Conservation (phyloP, 2,888 invertebrate species). For the Hipparchia semele region DNA sequence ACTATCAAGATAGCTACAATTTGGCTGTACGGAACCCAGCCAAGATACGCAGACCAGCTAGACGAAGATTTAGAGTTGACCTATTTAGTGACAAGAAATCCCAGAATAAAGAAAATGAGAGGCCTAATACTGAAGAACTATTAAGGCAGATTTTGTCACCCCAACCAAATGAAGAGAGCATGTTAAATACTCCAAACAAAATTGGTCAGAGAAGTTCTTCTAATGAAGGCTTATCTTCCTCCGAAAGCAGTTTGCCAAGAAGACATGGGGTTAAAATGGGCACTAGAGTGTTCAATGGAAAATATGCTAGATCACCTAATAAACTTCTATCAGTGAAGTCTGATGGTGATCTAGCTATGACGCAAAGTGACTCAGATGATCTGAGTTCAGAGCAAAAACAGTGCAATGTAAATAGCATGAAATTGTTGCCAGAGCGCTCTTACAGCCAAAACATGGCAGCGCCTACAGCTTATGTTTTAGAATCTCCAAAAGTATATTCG, state of each 20-base stretch:
- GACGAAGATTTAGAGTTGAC: slow-evolving; percentile 80
- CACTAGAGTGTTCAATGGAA: slow-evolving; percentile 85
- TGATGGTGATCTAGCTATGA: slow-evolving; percentile 68
- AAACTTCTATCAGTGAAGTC: slow-evolving; percentile 57
- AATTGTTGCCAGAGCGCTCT: slow-evolving; percentile 72
- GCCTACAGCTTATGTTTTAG: slow-evolving; percentile 78
- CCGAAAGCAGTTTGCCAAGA: slow-evolving; percentile 80
- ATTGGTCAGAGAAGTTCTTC: slow-evolving; percentile 65
- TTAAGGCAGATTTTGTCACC: slow-evolving; percentile 69
- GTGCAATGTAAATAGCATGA: slow-evolving; percentile 78
- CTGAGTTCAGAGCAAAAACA: slow-evolving; percentile 73
- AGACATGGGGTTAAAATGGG: slow-evolving; percentile 90
- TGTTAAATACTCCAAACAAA: slow-evolving; percentile 48
- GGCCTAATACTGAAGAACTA: slow-evolving; percentile 79
- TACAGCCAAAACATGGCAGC: slow-evolving; percentile 61
- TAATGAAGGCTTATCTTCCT: slow-evolving; percentile 76
- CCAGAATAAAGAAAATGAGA: slow-evolving; percentile 88
- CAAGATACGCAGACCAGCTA: slow-evolving; percentile 67
- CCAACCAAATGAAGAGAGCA: slow-evolving; percentile 57
- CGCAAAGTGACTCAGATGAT: slow-evolving; percentile 79
- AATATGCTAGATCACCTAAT: slow-evolving; percentile 55
- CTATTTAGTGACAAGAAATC: slow-evolving; percentile 79
- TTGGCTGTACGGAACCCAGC: slow-evolving; percentile 75
- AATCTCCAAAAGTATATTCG: slow-evolving; percentile 78
- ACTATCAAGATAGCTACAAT: slow-evolving; percentile 79